Conservation (phyloP, 1,140 invertebrate genomes). For the Drosophila busckii region DNA sequence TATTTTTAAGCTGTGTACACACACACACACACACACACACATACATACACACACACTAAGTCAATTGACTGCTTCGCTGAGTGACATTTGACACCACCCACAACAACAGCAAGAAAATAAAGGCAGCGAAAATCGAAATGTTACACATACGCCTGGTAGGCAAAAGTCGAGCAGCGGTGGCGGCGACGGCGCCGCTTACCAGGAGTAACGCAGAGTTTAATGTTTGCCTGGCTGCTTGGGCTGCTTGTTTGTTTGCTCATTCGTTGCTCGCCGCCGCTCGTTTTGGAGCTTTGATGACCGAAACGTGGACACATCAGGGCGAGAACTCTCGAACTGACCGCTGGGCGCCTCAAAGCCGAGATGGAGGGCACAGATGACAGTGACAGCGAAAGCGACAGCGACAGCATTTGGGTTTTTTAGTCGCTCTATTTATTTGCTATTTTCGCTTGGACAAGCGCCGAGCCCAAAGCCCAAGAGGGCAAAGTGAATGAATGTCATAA, state of each 20-base stretch:
- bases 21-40: not conserved
- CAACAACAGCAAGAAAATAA: too few species aligned
- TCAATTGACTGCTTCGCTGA: constrained; percentile 29
- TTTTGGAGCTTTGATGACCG: constrained; percentile 53
- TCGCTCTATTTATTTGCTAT: constrained; percentile 48
- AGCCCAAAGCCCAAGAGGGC: constrained; percentile 38
- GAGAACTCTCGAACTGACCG: too few species aligned
- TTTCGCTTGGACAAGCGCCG: constrained; percentile 34
- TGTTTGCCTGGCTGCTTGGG: constrained; percentile 8
- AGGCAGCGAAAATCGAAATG: too few species aligned
- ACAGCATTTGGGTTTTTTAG: constrained; percentile 16
- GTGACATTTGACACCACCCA: constrained; percentile 27
- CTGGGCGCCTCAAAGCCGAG: too few species aligned
- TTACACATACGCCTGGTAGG: constrained; percentile 21
- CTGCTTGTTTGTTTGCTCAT: constrained; percentile 43
- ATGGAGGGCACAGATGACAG: not conserved
- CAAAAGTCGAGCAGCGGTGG: too few species aligned
- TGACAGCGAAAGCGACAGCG: constrained; percentile 17
- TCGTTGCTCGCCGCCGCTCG: constrained; percentile 38
- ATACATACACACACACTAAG: not conserved
- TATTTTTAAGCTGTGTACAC: constrained; percentile 5
- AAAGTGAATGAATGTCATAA: constrained; percentile 76
- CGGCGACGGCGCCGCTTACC: not conserved
- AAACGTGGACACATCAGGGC: constrained; percentile 27
- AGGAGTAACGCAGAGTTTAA: constrained; percentile 13